Percentiles rank a stretch among this genome's conserved stretches.
phyloP scores from a whole-genome alignment of 2,888 invertebrate genomes.

The Linnaemya vulpina region DNA sequence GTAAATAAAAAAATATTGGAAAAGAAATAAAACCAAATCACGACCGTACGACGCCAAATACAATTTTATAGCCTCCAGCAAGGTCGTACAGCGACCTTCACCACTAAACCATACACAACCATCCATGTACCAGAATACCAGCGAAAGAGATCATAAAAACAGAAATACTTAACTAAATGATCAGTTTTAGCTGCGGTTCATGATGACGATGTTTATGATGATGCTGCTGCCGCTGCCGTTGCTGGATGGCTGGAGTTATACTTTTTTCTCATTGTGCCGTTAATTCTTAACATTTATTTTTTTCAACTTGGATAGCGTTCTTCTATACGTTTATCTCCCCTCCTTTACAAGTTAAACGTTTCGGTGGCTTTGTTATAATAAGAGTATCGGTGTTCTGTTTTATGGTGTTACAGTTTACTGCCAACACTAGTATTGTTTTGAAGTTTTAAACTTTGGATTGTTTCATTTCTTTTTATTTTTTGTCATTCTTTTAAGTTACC shows the following conservation, averaged over 20 bases:
- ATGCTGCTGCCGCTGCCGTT: not conserved
- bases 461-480: constrained; percentile 49
- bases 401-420: constrained; percentile 30
- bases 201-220: constrained; percentile 32
- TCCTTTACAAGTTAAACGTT: constrained; percentile 14
- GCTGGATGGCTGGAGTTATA: constrained; percentile 19
- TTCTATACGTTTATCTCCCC: not conserved
- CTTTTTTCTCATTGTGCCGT: constrained; percentile 60
- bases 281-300: constrained; percentile 51
- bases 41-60: constrained; percentile 77
- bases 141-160: constrained; percentile 52
- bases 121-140: constrained; percentile 22
- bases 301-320: constrained; percentile 14
- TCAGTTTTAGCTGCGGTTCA: constrained; percentile 39
- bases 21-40: constrained; percentile 69
- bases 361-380: not conserved
- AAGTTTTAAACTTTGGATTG: constrained; percentile 53
- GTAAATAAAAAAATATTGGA: constrained; percentile 50
- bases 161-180: constrained; percentile 46
- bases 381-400: constrained; percentile 14
- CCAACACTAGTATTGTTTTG: constrained; percentile 51
- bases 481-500: constrained; percentile 4
- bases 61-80: constrained; percentile 79
- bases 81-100: constrained; percentile 81
- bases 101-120: constrained; percentile 58